Evolutionary conservation across 2,797 vertebrate genomes (phyloP).

Genomic region (Karalla daura): DNA sequence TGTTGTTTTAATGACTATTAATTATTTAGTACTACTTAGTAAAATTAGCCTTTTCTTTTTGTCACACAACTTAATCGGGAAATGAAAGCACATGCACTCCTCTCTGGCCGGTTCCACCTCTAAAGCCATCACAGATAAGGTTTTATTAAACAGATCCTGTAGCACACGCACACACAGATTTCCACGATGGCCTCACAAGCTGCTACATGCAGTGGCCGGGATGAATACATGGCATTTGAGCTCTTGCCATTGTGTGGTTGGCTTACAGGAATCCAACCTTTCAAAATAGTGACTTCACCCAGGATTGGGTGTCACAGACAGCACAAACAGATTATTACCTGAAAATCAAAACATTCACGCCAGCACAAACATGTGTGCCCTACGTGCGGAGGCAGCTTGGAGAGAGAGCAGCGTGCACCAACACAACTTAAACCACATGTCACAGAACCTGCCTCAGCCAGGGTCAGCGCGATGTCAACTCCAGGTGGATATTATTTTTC

Average conservation of each 20-base stretch:
- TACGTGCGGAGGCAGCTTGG: constrained; percentile 2
- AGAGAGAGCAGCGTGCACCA: constrained; percentile 27
- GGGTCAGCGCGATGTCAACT: constrained; percentile 33
- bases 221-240: constrained; percentile 60
- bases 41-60: not conserved
- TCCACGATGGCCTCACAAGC: constrained; percentile 45
- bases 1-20: not conserved
- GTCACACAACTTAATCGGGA: not conserved
- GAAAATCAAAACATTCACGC: constrained; percentile 64
- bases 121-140: constrained; percentile 25
- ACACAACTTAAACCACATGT: constrained; percentile 38
- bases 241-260: constrained; percentile 74
- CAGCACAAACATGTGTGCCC: constrained; percentile 52
- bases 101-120: constrained; percentile 14
- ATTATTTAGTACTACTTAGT: not conserved
- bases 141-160: constrained; percentile 48
- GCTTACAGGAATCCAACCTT: constrained; percentile 70
- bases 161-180: constrained; percentile 29
- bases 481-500: constrained; percentile 34
- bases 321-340: constrained; percentile 73
- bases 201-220: constrained; percentile 60
- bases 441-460: constrained; percentile 1
- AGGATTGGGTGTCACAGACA: constrained; percentile 64
- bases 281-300: constrained; percentile 79
- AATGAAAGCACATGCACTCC: not conserved